Evolutionary conservation across 2,113 vertebrate genomes (phyloP), one percentile per base, ranked within the genome.

Genomic region (Aegithalos caudatus): DNA sequence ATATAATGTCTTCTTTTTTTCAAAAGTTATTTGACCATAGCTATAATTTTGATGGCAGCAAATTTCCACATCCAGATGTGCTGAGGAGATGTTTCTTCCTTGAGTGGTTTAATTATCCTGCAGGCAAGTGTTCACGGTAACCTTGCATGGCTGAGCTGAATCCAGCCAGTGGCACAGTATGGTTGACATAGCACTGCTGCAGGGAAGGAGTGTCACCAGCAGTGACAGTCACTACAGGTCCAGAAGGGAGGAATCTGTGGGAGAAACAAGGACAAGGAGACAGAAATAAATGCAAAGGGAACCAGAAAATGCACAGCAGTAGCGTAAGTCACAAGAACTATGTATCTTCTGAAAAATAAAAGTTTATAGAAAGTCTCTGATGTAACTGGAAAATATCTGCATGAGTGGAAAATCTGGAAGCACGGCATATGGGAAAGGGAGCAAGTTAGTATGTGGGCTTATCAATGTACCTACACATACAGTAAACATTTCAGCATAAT

Each of bases 61-160:
- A 21, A 67, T 69, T 91, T 91, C 92, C 78, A 90, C 53, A 70
- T 86, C 83, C 77, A 70, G 81, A 91, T 96, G 83, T 93, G 90
- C 64, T 19, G 70, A 76, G 64, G 81, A 95, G 71, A 33, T 81
- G 35, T 73, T 88, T 95, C 86, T 77, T 71, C 83, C 91, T 95
- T 40, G 61, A 93, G 83, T 54, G 72, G 65, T 79, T 93, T 70
- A 78, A 91, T 94, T 77, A n/a, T 58, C 69, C 95, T 72, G 20
- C 37, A 40, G 93, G 88, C 86, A 80, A 82, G 53, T 58, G 74
- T 42, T 94, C 66, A 38, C 31, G 5, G 81, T 71, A 86, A 72
- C 85, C 74, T 78, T 83, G 95, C 76, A 64, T 24, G 61, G 81
- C 86, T 78, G 90, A 93, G 73, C 14, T 78, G 91, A 70, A 76